These are phyloP conservation scores for Agonopterix arenella DNA, from an alignment of 2,888 invertebrate genomes.

Conservation along the genomic window DNA sequence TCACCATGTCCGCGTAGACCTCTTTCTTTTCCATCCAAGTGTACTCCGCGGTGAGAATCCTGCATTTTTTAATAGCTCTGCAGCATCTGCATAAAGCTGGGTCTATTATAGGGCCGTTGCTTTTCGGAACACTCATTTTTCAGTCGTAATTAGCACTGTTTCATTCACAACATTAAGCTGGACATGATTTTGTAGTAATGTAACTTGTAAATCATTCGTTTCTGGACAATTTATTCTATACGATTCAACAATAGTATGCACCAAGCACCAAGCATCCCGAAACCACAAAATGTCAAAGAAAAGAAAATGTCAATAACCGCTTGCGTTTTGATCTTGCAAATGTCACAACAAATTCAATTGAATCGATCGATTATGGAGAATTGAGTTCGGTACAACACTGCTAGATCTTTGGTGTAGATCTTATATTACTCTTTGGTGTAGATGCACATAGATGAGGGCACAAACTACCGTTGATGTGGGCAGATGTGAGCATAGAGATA, in stretches of 20 bases:
- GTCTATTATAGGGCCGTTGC: constrained; percentile 59
- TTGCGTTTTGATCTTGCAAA: constrained; percentile 11
- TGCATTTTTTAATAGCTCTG: constrained; percentile 65
- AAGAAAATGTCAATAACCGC: constrained; percentile 14
- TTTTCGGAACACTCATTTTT: constrained; percentile 47
- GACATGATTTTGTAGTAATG: background rate
- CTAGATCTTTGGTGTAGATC: too few species aligned
- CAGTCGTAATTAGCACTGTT: background rate
- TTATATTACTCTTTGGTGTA: too few species aligned
- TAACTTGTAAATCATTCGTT: background rate
- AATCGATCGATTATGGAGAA: background rate
- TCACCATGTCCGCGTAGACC: constrained; percentile 63
- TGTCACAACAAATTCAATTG: background rate
- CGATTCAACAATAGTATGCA: background rate
- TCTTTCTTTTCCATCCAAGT: constrained; percentile 66
- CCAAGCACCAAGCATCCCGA: constrained; percentile 1
- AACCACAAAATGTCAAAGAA: constrained; percentile 5
- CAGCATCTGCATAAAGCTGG: constrained; percentile 67
- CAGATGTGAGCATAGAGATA: too few species aligned
- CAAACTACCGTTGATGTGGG: too few species aligned
- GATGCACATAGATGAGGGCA: too few species aligned
- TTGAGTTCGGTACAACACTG: too few species aligned
- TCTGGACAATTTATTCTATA: background rate
- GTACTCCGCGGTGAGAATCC: constrained; percentile 59
- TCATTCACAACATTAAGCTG: constrained; percentile 3